Conservation (phyloP, 2,113 vertebrate species). For the Casuarius casuarius region DNA sequence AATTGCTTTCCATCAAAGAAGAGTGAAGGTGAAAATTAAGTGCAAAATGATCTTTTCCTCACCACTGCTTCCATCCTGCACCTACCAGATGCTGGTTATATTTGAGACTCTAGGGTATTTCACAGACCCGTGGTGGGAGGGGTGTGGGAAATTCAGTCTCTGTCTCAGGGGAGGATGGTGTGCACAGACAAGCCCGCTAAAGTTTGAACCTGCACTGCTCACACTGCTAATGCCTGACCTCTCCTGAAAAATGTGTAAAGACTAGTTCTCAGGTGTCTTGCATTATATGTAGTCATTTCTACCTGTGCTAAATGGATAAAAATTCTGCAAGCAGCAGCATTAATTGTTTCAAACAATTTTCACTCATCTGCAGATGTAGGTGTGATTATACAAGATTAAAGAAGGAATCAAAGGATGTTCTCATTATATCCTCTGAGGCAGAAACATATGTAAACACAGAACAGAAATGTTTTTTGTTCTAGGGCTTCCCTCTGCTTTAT, state of each 20-base stretch:
- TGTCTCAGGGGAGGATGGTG: not conserved
- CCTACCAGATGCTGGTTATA: not conserved
- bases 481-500: not conserved
- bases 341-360: not conserved
- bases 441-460: not conserved
- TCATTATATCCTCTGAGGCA: not conserved
- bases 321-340: not conserved
- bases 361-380: not conserved
- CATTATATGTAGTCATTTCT: not conserved
- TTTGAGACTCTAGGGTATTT: not conserved
- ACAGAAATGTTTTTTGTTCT: not conserved
- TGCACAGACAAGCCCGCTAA: not conserved
- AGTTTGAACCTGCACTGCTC: accelerated
- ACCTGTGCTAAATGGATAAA: not conserved
- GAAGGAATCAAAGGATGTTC: not conserved
- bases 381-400: not conserved
- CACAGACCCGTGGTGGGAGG: not conserved
- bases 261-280: not conserved
- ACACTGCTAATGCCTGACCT: not conserved
- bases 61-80: not conserved
- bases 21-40: not conserved
- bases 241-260: not conserved
- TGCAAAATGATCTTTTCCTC: not conserved
- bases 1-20: not conserved
- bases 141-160: not conserved